Evolutionary conservation across 2,113 vertebrate genomes (phyloP), one percentile per base, ranked within the genome.

Genomic region (Lophochroa leadbeateri): DNA sequence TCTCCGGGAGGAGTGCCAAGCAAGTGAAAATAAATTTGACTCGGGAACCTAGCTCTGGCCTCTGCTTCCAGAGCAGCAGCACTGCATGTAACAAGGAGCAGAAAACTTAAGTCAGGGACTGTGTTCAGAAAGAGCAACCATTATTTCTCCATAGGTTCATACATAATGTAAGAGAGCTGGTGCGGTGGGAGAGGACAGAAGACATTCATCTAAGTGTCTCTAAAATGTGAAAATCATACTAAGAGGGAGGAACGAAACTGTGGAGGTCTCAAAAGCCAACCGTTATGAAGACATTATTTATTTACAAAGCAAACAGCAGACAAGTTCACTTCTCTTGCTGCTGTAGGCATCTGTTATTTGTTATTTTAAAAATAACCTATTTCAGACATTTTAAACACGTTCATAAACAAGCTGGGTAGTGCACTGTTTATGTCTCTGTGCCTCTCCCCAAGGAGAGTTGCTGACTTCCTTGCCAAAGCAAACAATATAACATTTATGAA

Each of bases 381-480:
- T 97, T 94, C 52, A 86, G 91, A 79, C 50, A 93, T 86, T 94
- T 88, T 83, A 96, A 95, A 96, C 44, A 64, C 15, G 0, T 63
- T 95, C 88, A 79, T 81, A 95, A 95, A 82, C 61, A 93, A 74
- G 77, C 65, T 60, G 94, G 86, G 41, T 41, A 91, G 39, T 17
- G 28, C 77, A 52, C 67, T 95, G 96, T 90, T 97, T 92, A 81
- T 87, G 76, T 72, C 65, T 82, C 88, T 75, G 53, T 20, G 77
- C 53, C 71, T 88, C 86, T 94, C 86, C 92, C 94, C 88, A 96
- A 88, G 93, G 81, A 93, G 52, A 89, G 78, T 1, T 87, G 74
- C 82, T 28, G 70, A 78, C 74, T 96, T 92, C 94, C 88, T 77
- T 80, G 94, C 88, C 90, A 96, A 97, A 94, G 67, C 86, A 96